Evolutionary conservation across 1,140 invertebrate species (phyloP).

Genomic region (Mercenaria mercenaria): DNA sequence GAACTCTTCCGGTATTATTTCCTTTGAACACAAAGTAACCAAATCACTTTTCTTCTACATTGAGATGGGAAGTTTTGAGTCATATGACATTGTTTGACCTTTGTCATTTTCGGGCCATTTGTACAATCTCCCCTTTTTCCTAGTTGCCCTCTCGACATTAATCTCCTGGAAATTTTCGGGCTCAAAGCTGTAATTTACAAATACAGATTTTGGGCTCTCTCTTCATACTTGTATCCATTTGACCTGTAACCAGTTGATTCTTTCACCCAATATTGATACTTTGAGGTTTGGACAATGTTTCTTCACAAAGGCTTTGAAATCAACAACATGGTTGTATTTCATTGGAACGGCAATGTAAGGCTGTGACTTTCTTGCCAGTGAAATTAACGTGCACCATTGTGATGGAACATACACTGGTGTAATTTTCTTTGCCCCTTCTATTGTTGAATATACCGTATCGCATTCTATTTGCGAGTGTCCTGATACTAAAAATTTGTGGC

Average conservation of each 20-base stretch:
- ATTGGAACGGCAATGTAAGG: constrained; percentile 55
- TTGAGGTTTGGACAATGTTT: constrained; percentile 28
- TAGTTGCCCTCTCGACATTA: constrained; percentile 19
- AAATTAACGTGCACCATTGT: constrained; percentile 59
- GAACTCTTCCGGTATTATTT: constrained; percentile 50
- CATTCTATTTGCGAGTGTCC: constrained; percentile 44
- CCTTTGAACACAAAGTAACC: constrained; percentile 44
- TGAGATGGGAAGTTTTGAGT: constrained; percentile 35
- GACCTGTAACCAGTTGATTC: constrained; percentile 59
- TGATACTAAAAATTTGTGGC: constrained; percentile 51
- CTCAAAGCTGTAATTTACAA: constrained; percentile 56
- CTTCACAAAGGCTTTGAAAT: constrained; percentile 57
- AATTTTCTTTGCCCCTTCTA: constrained; percentile 42
- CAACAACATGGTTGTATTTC: constrained; percentile 59
- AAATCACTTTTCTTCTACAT: constrained; percentile 42
- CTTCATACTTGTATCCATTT: constrained; percentile 59
- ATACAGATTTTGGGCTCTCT: constrained; percentile 34
- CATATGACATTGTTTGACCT: constrained; percentile 29
- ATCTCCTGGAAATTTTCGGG: constrained; percentile 1
- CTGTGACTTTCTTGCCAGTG: constrained; percentile 47
- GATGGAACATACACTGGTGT: constrained; percentile 48
- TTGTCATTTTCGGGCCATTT: neutral
- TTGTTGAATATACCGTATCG: constrained; percentile 37
- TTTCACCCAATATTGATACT: constrained; percentile 21
- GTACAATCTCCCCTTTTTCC: constrained; percentile 5